A percentile compares a stretch with the other conserved stretches of the same genome.
These are phyloP conservation scores for Lepidocolaptes lacrymiger DNA, from an alignment of 2,797 vertebrate species.

Conservation along the genomic window DNA sequence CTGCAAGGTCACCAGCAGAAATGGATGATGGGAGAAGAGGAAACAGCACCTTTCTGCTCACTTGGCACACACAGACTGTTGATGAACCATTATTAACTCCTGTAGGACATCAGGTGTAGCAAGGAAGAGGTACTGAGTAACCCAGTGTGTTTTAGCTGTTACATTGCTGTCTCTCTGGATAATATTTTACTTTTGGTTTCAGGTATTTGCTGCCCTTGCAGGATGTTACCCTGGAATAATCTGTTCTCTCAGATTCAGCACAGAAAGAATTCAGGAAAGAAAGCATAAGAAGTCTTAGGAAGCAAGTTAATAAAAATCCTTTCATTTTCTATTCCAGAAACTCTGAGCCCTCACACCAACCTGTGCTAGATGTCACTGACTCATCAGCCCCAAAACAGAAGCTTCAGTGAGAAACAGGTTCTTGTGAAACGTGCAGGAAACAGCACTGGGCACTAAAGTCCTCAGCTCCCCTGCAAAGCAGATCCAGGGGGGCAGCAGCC, in stretches of 20 bases:
- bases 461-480: not conserved
- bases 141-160: not conserved
- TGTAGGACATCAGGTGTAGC: not conserved
- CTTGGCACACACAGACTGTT: not conserved
- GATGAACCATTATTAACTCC: not conserved
- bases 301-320: not conserved
- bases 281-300: not conserved
- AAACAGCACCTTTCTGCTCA: not conserved
- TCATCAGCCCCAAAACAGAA: not conserved
- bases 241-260: not conserved
- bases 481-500: not conserved
- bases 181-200: conserved; percentile 60
- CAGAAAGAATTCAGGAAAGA: not conserved
- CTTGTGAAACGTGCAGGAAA: not conserved
- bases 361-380: not conserved
- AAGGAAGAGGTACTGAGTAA: conserved; percentile 40
- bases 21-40: not conserved
- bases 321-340: not conserved
- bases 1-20: not conserved
- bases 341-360: not conserved
- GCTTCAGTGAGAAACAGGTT: not conserved
- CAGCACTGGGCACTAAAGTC: not conserved
- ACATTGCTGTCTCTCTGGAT: not conserved
- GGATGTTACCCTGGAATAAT: not conserved
- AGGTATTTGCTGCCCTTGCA: conserved; percentile 31